A percentile compares a stretch with the other conserved stretches of the same genome.
Evolutionary conservation across 2,797 vertebrate genomes (phyloP).

Genomic region (Gila robusta): DNA sequence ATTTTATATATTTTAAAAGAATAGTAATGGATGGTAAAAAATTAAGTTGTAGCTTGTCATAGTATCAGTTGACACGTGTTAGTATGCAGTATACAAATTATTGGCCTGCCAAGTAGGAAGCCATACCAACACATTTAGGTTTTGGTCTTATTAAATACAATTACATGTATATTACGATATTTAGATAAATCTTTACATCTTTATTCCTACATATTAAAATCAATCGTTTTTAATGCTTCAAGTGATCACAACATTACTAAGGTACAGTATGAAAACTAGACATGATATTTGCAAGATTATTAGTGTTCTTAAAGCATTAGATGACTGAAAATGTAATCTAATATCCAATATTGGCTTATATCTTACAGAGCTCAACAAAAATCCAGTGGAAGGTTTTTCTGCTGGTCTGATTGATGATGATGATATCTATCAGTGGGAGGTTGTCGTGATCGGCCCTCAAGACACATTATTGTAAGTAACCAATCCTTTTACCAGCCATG

Average conservation of each 20-base stretch:
- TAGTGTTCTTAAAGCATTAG: background rate
- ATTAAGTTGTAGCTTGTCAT: background rate
- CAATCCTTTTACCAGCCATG: constrained; percentile 6
- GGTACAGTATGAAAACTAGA: background rate
- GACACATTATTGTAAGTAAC: constrained; percentile 81
- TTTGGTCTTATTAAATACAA: background rate
- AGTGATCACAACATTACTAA: background rate
- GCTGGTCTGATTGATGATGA: constrained; percentile 81
- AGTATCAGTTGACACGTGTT: constrained; percentile 17
- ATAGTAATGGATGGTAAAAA: background rate
- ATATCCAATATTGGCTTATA: background rate
- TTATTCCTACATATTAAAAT: background rate
- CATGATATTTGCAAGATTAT: background rate
- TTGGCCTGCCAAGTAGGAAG: background rate
- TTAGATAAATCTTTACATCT: background rate
- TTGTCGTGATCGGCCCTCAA: constrained; percentile 82
- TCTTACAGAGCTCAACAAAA: constrained; percentile 79
- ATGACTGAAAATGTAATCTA: background rate
- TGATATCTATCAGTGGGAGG: constrained; percentile 84
- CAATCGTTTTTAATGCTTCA: background rate
- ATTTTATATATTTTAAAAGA: background rate
- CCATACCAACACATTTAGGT: background rate
- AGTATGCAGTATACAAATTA: background rate
- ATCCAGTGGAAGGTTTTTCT: constrained; percentile 83
- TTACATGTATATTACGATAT: background rate